Base-by-base conservation (phyloP, 92 coral and sea anemone genomes). In the Umimayanthus chanpuru region DNA sequence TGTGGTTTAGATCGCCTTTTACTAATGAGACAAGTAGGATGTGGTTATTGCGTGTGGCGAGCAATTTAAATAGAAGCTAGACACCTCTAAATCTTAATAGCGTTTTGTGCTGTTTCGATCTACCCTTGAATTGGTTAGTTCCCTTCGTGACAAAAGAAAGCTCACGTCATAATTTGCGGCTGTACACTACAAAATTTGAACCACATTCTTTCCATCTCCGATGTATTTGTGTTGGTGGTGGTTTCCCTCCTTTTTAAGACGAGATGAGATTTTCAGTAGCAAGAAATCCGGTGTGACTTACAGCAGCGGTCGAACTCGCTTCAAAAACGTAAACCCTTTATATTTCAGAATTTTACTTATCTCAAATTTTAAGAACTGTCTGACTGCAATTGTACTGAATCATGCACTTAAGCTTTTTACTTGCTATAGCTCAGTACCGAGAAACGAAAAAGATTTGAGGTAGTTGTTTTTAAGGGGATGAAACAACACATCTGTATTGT, bases 181-280 rank as follows among this genome's bases (percentile, higher is more conserved):
- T 56, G 14, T 43, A 28, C 23, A 44, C 67, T 16, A 15, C 25
- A 18, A 41, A 15, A 47, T 70, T 74, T 16, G 12, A 25, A 2
- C 39, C 12, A 7, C 23, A 44, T 25, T 83, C 87, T 70, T 83
- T 82, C 65, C 14, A 44, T 72, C 61, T 55, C 28, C 12, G 43
- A 28, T 41, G 15, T 83, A 47, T 83, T 83, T 83, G 53, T 83
- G 44, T 83, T 83, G 79, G 77, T 78, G 68, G 66, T 44, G 18
- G 49, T 8, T 14, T 70, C 67, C 77, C 44, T 28, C 56, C 78
- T 44, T 66, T 56, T 68, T 50, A 43, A 47, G 40, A 73, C 49
- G 64, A 47, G 25, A 82, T 39, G 77, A 67, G 77, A 68, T 41
- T 67, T 40, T 41, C 25, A 68, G 76, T 82, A 47, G 41, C 78